Percentiles rank a stretch among this genome's conserved stretches.
These are phyloP conservation scores for Drosophila ananassae DNA, from an alignment of 1,140 invertebrate genomes.

Conservation along the genomic window DNA sequence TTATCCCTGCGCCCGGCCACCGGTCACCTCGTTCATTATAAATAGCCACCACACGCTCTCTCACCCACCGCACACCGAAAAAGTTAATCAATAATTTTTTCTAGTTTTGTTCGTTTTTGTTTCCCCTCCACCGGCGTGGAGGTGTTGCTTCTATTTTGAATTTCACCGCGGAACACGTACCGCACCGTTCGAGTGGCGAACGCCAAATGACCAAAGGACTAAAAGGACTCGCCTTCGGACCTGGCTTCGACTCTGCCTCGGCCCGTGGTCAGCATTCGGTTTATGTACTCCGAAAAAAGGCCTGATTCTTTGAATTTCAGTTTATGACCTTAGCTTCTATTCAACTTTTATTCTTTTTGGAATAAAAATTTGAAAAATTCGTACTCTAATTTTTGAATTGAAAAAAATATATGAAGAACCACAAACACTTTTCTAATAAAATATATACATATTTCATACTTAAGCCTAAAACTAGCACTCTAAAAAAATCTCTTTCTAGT, in stretches of 20 bases:
- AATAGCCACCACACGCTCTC: constrained; percentile 40
- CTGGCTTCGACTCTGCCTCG: constrained; percentile 34
- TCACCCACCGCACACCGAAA: constrained; percentile 27
- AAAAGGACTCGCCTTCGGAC: constrained; percentile 33
- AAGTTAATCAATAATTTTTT: constrained; percentile 73
- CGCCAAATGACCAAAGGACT: constrained; percentile 71
- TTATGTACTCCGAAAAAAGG: constrained; percentile 13
- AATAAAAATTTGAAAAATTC: background rate
- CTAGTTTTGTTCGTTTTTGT: background rate
- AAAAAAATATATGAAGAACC: no score
- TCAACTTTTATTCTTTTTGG: background rate
- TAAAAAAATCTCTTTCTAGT: background rate
- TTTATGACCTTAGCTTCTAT: background rate
- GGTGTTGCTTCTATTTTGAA: constrained; percentile 28
- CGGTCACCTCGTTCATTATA: constrained; percentile 46
- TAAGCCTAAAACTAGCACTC: no score
- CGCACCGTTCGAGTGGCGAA: constrained; percentile 73
- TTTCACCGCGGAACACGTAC: constrained; percentile 60
- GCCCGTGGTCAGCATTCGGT: constrained; percentile 36
- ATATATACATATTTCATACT: no score
- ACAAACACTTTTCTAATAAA: no score
- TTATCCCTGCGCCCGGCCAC: constrained; percentile 29
- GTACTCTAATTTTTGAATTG: no score
- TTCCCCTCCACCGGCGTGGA: constrained; percentile 14
- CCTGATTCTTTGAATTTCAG: background rate